Evolutionary conservation across 2,888 invertebrate genomes (phyloP).

Genomic region (Melieria picta): DNA sequence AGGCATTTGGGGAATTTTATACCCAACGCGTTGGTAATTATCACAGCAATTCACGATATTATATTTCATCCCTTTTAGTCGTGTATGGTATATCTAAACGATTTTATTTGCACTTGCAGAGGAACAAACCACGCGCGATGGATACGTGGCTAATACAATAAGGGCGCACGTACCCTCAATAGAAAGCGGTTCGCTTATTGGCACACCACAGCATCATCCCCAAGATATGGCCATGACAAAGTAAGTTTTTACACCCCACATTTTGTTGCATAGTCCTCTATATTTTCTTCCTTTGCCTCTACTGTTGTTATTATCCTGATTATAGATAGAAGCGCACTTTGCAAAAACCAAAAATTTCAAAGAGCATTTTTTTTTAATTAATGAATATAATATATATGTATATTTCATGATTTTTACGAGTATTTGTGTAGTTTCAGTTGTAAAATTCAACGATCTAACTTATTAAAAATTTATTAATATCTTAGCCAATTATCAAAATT

Average conservation of each 20-base stretch:
- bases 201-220: constrained; percentile 77
- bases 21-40: constrained; percentile 77
- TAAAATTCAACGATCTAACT: too few relatives aligned
- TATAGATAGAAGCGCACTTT: too few relatives aligned
- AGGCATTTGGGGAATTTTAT: constrained; percentile 90
- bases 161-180: constrained; percentile 84
- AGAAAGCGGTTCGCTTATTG: constrained; percentile 66
- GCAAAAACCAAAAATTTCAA: too few relatives aligned
- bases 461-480: too few relatives aligned
- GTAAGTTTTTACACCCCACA: constrained; percentile 66
- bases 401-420: not conserved
- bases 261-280: not conserved
- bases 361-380: constrained; percentile 4
- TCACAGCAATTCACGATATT: not conserved
- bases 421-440: not conserved
- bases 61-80: too few relatives aligned
- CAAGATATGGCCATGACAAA: constrained; percentile 73
- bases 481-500: too few relatives aligned
- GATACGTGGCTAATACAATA: constrained; percentile 86
- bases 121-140: constrained; percentile 69
- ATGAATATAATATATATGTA: not conserved
- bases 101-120: constrained; percentile 31
- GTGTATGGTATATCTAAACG: not conserved
- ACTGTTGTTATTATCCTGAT: not conserved
- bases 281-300: not conserved